Evolutionary conservation across 2,113 vertebrate genomes (phyloP).

Genomic region (Tor tambroides): DNA sequence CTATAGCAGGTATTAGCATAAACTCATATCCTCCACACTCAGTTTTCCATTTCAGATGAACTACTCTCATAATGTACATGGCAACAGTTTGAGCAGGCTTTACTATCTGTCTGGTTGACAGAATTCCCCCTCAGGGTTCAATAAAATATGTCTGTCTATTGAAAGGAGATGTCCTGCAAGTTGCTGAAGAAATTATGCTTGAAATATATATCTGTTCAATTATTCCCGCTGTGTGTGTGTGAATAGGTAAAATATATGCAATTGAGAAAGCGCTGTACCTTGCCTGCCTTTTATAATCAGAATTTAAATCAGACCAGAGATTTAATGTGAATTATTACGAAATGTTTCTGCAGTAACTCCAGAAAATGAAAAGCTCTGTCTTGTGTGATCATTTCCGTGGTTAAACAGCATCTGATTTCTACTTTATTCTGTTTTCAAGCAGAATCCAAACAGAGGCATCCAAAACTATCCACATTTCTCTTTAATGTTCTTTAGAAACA

Average conservation of each 20-base stretch:
- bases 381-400: neutral
- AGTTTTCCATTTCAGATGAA: neutral
- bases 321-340: neutral
- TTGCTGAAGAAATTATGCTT: constrained; percentile 35
- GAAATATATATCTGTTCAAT: neutral
- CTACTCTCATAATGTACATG: neutral
- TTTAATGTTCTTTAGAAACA: constrained; percentile 82
- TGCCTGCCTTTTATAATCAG: neutral
- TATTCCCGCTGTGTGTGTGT: neutral
- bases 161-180: constrained; percentile 7
- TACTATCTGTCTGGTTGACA: neutral
- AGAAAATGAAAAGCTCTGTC: constrained; percentile 27
- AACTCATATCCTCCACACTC: neutral
- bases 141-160: neutral
- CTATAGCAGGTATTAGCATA: neutral
- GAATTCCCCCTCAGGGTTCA: constrained; percentile 8
- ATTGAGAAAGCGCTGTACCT: neutral
- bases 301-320: constrained; percentile 3
- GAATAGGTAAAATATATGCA: neutral
- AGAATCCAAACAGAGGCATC: constrained; percentile 15
- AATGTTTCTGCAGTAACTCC: neutral
- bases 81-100: neutral
- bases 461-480: constrained; percentile 67
- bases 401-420: constrained; percentile 10
- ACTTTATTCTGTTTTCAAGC: constrained; percentile 7